Evolutionary conservation across 2,888 invertebrate genomes (phyloP).

Genomic region (Meiosimyza decipiens): DNA sequence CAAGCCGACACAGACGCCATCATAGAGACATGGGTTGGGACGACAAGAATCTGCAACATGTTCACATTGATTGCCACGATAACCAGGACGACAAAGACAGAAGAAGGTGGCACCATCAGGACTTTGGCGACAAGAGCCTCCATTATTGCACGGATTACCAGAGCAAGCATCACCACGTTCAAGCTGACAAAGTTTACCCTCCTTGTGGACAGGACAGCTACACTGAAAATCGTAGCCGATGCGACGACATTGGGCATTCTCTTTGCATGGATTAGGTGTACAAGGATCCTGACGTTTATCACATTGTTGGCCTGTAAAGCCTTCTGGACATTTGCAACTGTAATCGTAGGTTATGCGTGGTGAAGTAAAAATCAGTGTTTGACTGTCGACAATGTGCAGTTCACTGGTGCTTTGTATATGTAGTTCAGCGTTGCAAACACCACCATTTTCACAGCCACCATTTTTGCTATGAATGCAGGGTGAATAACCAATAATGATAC

Average conservation of each 20-base stretch:
- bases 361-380: constrained; percentile 83
- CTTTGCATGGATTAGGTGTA: constrained; percentile 87
- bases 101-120: constrained; percentile 89
- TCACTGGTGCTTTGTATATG: constrained; percentile 71
- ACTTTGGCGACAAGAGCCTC: constrained; percentile 90
- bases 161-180: constrained; percentile 88
- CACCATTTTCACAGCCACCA: constrained; percentile 81
- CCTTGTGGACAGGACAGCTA: constrained; percentile 79
- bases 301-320: constrained; percentile 85
- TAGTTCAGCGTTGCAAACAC: constrained; percentile 79
- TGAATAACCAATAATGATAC: constrained; percentile 78
- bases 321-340: constrained; percentile 83
- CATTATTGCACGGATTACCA: constrained; percentile 88
- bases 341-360: constrained; percentile 83
- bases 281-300: constrained; percentile 92
- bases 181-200: constrained; percentile 86
- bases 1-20: constrained; percentile 88
- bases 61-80: constrained; percentile 91
- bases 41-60: constrained; percentile 88
- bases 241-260: constrained; percentile 85
- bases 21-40: constrained; percentile 92
- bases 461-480: constrained; percentile 72
- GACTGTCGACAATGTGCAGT: constrained; percentile 80
- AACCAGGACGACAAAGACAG: constrained; percentile 91
- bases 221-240: constrained; percentile 88